A percentile compares a stretch with the other conserved stretches of the same genome.
These are phyloP conservation scores for Macrochelys suwanniensis DNA, from an alignment of 2,797 vertebrate species.

Conservation along the genomic window DNA sequence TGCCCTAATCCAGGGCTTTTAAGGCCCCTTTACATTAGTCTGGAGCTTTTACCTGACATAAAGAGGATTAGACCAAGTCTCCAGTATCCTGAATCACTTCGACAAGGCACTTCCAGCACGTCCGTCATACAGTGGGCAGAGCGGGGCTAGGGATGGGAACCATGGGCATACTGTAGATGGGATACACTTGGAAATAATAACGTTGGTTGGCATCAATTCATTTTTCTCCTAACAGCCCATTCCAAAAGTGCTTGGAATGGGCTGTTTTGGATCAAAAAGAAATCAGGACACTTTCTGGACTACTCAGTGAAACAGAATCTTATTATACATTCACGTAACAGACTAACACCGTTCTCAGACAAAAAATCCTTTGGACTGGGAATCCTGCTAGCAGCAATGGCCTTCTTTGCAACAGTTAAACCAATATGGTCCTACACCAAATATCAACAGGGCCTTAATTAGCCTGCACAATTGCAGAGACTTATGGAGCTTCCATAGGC, in stretches of 20 bases:
- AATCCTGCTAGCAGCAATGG: neutral
- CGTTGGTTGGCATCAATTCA: neutral
- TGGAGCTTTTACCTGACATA: neutral
- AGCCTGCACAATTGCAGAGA: neutral
- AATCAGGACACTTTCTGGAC: neutral
- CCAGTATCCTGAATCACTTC: neutral
- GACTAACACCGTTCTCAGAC: neutral
- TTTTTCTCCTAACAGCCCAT: neutral
- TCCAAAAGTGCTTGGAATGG: no score
- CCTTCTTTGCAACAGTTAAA: accelerated
- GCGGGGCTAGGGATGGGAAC: neutral
- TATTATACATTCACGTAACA: no score
- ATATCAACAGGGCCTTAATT: no score
- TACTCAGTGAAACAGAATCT: neutral
- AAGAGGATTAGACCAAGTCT: neutral
- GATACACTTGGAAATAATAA: neutral
- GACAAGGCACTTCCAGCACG: neutral
- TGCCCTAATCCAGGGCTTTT: neutral
- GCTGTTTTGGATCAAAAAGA: neutral
- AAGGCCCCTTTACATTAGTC: neutral
- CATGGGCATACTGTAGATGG: neutral
- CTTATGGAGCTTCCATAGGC: neutral
- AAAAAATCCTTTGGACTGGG: neutral
- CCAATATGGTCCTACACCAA: neutral
- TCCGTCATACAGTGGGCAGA: neutral